phyloP scores from a whole-genome alignment of 2,797 vertebrate species.

The Pseudochaenichthys georgianus region DNA sequence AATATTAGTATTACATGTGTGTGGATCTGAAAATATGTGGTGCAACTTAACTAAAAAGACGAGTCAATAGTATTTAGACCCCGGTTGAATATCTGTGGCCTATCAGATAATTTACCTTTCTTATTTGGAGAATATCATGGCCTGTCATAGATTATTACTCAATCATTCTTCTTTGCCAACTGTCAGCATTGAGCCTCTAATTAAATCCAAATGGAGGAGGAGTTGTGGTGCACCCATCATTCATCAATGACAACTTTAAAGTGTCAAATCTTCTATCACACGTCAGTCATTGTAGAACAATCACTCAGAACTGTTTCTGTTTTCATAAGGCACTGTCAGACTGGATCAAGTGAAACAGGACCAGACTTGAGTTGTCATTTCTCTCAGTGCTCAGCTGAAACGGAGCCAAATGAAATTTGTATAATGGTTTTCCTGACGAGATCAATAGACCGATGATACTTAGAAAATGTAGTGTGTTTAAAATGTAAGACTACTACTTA shows the following conservation, averaged over 20 bases:
- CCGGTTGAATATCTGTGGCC: slow-evolving; percentile 16
- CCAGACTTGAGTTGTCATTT: not conserved
- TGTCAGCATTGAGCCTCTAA: slow-evolving; percentile 14
- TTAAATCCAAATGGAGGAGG: slow-evolving; percentile 7
- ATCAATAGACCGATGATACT: slow-evolving; percentile 14
- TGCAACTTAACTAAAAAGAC: slow-evolving; percentile 1
- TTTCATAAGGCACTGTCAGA: not conserved
- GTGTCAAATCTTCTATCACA: not conserved
- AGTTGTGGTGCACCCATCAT: not conserved
- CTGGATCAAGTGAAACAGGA: not conserved
- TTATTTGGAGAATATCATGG: slow-evolving; percentile 13
- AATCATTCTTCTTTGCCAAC: slow-evolving; percentile 5
- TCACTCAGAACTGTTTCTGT: not conserved
- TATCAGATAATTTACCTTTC: slow-evolving; percentile 19
- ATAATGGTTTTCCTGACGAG: slow-evolving; percentile 3
- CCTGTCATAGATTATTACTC: slow-evolving; percentile 14
- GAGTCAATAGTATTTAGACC: slow-evolving; percentile 33
- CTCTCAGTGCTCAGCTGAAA: not conserved
- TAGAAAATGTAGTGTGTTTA: not conserved
- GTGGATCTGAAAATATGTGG: not conserved
- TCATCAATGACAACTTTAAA: slow-evolving; percentile 6
- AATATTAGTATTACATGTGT: not conserved
- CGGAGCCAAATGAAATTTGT: not conserved
- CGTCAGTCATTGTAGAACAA: not conserved
- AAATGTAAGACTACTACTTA: not conserved